These are phyloP conservation scores for Papilio polytes DNA, from an alignment of 1,140 invertebrate species.

Conservation along the genomic window DNA sequence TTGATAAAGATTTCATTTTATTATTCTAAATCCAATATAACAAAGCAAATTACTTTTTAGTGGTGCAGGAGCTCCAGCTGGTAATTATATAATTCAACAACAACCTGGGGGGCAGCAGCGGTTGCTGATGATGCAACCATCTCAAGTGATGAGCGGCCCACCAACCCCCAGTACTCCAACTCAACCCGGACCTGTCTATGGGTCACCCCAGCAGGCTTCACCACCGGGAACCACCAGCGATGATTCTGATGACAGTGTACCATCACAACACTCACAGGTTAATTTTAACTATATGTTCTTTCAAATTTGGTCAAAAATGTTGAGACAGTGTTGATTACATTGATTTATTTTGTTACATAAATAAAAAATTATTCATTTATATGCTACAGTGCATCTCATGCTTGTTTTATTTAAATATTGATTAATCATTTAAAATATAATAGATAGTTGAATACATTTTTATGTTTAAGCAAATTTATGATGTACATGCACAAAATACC, in stretches of 20 bases:
- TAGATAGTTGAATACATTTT: neutral
- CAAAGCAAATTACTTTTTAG: constrained; percentile 49
- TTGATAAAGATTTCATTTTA: neutral
- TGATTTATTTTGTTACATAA: too few relatives aligned
- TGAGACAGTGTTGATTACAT: too few relatives aligned
- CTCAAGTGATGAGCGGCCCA: constrained; percentile 84
- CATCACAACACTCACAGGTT: constrained; percentile 84
- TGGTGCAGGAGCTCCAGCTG: constrained; percentile 74
- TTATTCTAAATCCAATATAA: constrained; percentile 28
- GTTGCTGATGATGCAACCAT: constrained; percentile 85
- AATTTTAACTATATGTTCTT: constrained; percentile 16
- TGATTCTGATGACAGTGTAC: constrained; percentile 94
- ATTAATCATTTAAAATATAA: too few relatives aligned
- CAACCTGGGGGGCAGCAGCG: constrained; percentile 86
- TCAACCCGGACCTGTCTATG: constrained; percentile 82
- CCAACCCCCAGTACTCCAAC: constrained; percentile 84
- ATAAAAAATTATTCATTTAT: too few relatives aligned
- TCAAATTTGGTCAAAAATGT: neutral
- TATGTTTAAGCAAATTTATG: neutral
- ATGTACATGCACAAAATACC: neutral
- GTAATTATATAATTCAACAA: constrained; percentile 84
- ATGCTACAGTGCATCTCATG: neutral
- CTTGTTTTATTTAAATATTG: neutral
- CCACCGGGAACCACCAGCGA: constrained; percentile 90
- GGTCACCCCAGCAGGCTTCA: constrained; percentile 84